Conservation (phyloP, 2,797 vertebrate genomes). For the Acanthopagrus latus region DNA sequence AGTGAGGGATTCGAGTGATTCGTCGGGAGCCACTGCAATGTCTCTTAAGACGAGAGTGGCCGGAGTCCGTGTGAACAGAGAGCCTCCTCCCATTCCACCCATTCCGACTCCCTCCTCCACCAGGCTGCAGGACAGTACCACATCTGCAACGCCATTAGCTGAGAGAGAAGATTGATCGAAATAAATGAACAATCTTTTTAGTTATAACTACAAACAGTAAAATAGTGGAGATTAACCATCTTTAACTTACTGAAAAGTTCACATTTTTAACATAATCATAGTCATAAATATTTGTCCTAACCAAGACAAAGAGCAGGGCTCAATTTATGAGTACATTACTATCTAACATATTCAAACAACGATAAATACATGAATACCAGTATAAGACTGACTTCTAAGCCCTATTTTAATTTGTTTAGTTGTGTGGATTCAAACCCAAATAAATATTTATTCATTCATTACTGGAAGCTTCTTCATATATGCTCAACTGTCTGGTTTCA, state of each 20-base stretch:
- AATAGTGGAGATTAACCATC: too few species aligned
- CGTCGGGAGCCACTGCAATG: conserved; percentile 71
- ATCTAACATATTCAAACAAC: background rate
- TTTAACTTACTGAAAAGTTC: background rate
- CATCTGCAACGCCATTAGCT: conserved; percentile 80
- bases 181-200: background rate
- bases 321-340: too few species aligned
- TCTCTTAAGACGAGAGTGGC: conserved; percentile 85
- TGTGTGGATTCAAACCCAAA: background rate
- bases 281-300: too few species aligned
- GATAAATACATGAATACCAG: too few species aligned
- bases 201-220: background rate
- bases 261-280: background rate
- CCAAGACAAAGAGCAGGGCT: background rate
- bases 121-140: conserved; percentile 86
- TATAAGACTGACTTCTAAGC: background rate
- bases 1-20: conserved; percentile 81
- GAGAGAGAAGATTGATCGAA: background rate
- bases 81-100: conserved; percentile 67
- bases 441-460: background rate
- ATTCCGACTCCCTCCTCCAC: conserved; percentile 79
- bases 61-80: conserved; percentile 73
- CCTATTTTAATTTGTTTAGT: background rate
- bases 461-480: background rate
- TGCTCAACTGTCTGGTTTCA: background rate